These are phyloP conservation scores for Psittacula cyanocephala DNA, from an alignment of 2,113 vertebrate genomes.

Conservation along the genomic window DNA sequence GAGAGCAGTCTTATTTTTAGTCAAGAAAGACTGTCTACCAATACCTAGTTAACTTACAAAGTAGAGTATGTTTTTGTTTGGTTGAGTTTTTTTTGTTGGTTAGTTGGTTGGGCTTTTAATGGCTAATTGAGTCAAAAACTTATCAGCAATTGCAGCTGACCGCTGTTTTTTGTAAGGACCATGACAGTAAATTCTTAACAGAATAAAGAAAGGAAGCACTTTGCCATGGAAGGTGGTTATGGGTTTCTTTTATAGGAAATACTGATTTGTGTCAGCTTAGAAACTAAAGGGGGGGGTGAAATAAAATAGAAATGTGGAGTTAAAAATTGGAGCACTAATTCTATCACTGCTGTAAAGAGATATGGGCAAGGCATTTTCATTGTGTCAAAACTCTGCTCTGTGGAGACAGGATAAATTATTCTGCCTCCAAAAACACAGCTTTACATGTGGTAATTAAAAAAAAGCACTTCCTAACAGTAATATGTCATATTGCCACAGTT, in stretches of 20 bases:
- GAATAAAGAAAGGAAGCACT: not conserved
- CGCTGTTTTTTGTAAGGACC: not conserved
- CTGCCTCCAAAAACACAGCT: not conserved
- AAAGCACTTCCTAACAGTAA: not conserved
- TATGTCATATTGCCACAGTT: not conserved
- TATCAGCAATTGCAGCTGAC: not conserved
- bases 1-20: not conserved
- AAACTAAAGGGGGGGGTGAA: not conserved
- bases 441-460: not conserved
- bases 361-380: not conserved
- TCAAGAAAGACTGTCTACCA: not conserved
- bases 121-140: not conserved
- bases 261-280: not conserved
- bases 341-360: not conserved
- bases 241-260: not conserved
- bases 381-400: not conserved
- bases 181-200: not conserved
- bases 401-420: not conserved
- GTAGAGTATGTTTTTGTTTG: not conserved
- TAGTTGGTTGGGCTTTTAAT: not conserved
- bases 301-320: not conserved
- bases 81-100: not conserved
- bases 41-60: not conserved
- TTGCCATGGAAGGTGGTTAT: not conserved
- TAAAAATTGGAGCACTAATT: not conserved